Conservation (phyloP, 2,888 invertebrate species). For the Conistra vaccinii region DNA sequence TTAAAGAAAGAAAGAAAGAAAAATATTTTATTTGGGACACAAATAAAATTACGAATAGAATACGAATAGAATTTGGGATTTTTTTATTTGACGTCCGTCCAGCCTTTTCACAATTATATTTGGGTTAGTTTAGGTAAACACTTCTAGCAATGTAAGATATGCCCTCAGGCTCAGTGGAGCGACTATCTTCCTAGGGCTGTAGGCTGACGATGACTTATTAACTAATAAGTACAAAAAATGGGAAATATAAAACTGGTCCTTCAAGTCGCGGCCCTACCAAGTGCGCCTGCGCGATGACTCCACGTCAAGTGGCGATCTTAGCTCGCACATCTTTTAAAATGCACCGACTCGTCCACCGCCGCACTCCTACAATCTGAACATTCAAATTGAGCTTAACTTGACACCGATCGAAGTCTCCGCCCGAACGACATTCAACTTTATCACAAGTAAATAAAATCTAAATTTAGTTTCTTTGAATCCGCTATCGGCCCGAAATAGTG, state of each 20-base stretch:
- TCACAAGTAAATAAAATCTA: constrained; percentile 32
- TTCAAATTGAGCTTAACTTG: constrained; percentile 65
- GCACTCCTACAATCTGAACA: constrained; percentile 67
- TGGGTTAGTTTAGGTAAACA: background rate
- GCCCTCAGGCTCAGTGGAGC: background rate
- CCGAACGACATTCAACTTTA: constrained; percentile 44
- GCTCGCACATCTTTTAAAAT: constrained; percentile 69
- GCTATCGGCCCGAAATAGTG: constrained; percentile 24
- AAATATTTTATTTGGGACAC: too few relatives aligned
- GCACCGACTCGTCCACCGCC: constrained; percentile 59
- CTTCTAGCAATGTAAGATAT: background rate
- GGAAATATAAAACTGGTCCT: constrained; percentile 23
- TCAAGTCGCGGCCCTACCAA: constrained; percentile 31
- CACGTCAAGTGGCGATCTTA: constrained; percentile 70
- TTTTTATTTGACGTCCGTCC: background rate
- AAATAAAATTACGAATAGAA: too few relatives aligned
- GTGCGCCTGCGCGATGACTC: constrained; percentile 74
- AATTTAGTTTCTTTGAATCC: constrained; percentile 26
- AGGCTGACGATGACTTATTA: background rate
- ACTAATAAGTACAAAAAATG: background rate
- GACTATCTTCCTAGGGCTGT: background rate
- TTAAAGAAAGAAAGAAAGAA: too few relatives aligned
- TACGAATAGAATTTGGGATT: too few relatives aligned
- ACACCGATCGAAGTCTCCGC: constrained; percentile 49
- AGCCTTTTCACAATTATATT: background rate